phyloP scores from a whole-genome alignment of 1,140 invertebrate genomes.

The Stenopsyche tienmushanensis region DNA sequence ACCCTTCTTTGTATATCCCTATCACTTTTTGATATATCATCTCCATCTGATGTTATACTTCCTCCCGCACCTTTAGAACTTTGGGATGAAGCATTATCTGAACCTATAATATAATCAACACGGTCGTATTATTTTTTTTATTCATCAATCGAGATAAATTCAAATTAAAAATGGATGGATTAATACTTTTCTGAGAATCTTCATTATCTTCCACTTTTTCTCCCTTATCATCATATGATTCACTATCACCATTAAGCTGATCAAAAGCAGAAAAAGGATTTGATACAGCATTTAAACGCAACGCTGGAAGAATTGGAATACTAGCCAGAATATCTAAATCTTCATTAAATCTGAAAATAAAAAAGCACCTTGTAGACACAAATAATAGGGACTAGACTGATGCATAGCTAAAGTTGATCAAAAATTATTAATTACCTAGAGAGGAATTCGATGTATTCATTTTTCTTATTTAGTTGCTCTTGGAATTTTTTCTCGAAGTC shows the following conservation, averaged over 20 bases:
- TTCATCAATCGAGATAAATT: conserved; percentile 5
- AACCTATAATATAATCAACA: conserved; percentile 22
- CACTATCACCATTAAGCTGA: conserved; percentile 49
- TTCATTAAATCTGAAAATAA: conserved; percentile 66
- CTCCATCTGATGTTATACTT: conserved; percentile 37
- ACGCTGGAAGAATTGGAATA: conserved; percentile 79
- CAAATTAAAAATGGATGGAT: too few species aligned
- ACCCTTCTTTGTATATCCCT: neutral
- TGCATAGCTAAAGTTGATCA: neutral
- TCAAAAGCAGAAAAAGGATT: conserved; percentile 63
- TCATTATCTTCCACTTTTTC: conserved; percentile 28
- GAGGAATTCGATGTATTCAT: conserved; percentile 67
- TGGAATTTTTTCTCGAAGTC: conserved; percentile 72
- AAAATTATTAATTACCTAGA: conserved; percentile 53
- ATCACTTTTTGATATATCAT: conserved; percentile 22
- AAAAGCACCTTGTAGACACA: conserved; percentile 21
- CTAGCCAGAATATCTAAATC: conserved; percentile 74
- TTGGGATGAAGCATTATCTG: conserved; percentile 34
- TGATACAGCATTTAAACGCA: conserved; percentile 65
- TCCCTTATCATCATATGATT: conserved; percentile 37
- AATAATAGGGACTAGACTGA: conserved; percentile 13
- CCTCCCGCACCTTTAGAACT: conserved; percentile 34
- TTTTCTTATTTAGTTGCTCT: conserved; percentile 71
- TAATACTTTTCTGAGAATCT: conserved; percentile 21
- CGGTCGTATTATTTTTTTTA: too few species aligned